These are phyloP conservation scores for Mirounga angustirostris DNA, from an alignment of 2,113 vertebrate genomes.

Conservation along the genomic window DNA sequence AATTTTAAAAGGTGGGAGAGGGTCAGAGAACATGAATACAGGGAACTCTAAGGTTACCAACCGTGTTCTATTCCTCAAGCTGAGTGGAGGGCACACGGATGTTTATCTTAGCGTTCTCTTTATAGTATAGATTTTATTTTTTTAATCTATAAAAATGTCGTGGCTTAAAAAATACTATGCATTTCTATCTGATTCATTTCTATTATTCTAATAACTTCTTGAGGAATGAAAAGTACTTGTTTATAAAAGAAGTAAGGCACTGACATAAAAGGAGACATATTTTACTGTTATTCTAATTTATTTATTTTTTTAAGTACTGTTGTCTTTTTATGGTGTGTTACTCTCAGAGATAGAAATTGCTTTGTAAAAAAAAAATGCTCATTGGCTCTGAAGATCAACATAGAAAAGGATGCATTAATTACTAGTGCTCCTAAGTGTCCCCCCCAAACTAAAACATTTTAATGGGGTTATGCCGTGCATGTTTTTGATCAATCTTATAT, in stretches of 20 bases:
- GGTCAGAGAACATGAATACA: not conserved
- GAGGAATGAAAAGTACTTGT: conserved; percentile 16
- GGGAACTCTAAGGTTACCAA: not conserved
- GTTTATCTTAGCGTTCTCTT: not conserved
- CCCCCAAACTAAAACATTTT: not conserved
- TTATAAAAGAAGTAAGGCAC: conserved; percentile 19
- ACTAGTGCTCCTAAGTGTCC: not conserved
- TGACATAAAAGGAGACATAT: conserved; percentile 7
- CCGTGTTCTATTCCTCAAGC: not conserved
- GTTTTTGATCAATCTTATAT: not conserved
- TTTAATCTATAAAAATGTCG: not conserved
- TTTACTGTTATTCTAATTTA: not conserved
- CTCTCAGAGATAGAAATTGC: conserved; percentile 11
- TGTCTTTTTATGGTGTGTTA: not conserved
- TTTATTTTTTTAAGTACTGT: not conserved
- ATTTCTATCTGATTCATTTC: conserved; percentile 27
- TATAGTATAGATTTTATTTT: not conserved
- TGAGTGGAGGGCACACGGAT: not conserved
- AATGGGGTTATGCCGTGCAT: not conserved
- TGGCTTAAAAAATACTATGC: not conserved
- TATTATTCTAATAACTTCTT: conserved; percentile 3
- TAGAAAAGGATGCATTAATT: conserved; percentile 26
- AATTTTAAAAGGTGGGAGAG: not conserved
- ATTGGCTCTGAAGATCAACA: not conserved
- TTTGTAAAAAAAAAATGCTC: not conserved